phyloP scores from a whole-genome alignment of 1,140 invertebrate genomes.

The Papilio glaucus region DNA sequence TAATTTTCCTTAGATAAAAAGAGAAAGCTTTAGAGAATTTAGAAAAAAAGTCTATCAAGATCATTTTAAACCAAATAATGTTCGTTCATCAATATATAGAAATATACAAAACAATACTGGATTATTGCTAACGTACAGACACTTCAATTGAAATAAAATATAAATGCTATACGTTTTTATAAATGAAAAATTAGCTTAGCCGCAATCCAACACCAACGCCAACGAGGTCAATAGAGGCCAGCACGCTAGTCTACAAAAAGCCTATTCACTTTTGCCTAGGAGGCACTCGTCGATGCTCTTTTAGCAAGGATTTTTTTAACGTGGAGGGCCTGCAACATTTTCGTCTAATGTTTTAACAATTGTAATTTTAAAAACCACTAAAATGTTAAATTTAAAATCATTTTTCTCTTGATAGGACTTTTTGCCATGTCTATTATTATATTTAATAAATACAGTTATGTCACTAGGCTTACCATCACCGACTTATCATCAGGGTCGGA shows the following conservation, averaged over 20 bases:
- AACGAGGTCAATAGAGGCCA: slow-evolving; percentile 21
- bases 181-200: slow-evolving; percentile 24
- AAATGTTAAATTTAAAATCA: no score
- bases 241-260: slow-evolving; percentile 31
- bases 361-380: no score
- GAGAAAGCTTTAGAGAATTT: no score
- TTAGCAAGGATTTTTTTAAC: slow-evolving; percentile 7
- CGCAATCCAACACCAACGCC: background rate
- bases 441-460: no score
- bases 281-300: slow-evolving; percentile 13
- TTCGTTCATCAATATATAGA: no score
- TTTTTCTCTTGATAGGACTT: no score
- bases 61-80: no score
- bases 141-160: background rate
- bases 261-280: slow-evolving; percentile 28
- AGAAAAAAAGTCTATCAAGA: no score
- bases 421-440: no score
- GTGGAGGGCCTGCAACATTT: background rate
- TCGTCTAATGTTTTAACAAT: background rate
- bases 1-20: no score
- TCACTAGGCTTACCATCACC: no score
- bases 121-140: background rate
- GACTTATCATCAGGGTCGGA: no score
- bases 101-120: background rate
- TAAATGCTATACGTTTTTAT: slow-evolving; percentile 6